Conservation (phyloP, 2,113 vertebrate species). For the Crotalus viridis region DNA sequence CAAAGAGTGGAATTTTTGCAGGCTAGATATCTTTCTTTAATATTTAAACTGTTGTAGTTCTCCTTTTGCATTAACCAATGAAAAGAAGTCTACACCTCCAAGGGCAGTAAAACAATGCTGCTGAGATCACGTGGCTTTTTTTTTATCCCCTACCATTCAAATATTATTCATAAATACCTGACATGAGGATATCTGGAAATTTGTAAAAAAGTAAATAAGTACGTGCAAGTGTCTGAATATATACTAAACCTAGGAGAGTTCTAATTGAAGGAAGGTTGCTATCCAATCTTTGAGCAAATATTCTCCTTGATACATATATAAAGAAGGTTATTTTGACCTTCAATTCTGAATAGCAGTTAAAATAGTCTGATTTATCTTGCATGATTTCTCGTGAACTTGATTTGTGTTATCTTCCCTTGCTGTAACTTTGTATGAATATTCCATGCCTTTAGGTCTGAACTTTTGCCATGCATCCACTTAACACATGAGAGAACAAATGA, state of each 20-base stretch:
- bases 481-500: neutral
- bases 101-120: neutral
- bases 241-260: neutral
- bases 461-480: neutral
- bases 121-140: neutral
- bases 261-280: neutral
- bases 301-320: neutral
- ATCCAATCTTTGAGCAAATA: neutral
- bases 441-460: neutral
- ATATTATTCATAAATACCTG: neutral
- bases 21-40: neutral
- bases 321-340: neutral
- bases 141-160: no score
- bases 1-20: neutral
- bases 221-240: neutral
- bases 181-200: neutral
- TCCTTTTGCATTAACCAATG: neutral
- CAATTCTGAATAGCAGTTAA: neutral
- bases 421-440: conserved; percentile 8
- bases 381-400: neutral
- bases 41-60: neutral
- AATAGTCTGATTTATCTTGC: neutral
- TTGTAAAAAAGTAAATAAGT: neutral
- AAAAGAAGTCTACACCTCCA: neutral
- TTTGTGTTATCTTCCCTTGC: neutral